phyloP scores from a whole-genome alignment of 92 coral and sea anemone genomes.

The Micromussa lordhowensis region DNA sequence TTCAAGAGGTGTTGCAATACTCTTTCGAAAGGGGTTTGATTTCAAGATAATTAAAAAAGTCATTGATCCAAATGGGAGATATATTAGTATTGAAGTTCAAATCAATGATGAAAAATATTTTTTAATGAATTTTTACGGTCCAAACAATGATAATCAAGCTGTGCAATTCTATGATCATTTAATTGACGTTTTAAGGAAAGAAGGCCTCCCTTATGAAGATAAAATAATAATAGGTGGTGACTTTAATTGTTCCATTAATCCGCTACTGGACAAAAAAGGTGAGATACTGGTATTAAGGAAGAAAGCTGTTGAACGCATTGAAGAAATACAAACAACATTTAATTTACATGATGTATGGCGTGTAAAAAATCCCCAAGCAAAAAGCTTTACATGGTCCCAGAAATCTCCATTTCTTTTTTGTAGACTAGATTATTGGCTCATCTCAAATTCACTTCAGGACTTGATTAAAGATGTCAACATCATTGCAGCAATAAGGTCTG shows the following conservation, averaged over 20 bases:
- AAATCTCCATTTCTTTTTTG: conserved; percentile 35
- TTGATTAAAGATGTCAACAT: conserved; percentile 9
- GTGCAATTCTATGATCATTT: conserved; percentile 17
- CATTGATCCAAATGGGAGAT: conserved; percentile 10
- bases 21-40: conserved; percentile 29
- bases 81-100: too few species aligned
- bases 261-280: too few species aligned
- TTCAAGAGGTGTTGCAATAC: conserved; percentile 41
- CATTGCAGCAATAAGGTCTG: conserved; percentile 2
- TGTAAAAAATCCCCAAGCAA: conserved; percentile 30
- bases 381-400: conserved; percentile 26
- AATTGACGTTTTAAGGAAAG: not conserved
- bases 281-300: too few species aligned
- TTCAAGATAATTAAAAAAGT: conserved; percentile 17
- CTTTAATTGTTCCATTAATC: too few species aligned
- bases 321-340: too few species aligned
- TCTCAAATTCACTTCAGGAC: conserved; percentile 1
- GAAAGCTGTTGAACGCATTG: too few species aligned
- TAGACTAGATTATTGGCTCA: conserved; percentile 17
- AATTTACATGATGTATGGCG: conserved; percentile 1
- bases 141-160: conserved; percentile 36
- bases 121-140: conserved; percentile 36
- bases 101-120: too few species aligned
- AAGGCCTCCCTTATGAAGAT: not conserved
- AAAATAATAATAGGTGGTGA: not conserved